A percentile compares a stretch with the other conserved stretches of the same genome.
Conservation (phyloP, 2,113 vertebrate genomes). For the Tauraco erythrolophus region DNA sequence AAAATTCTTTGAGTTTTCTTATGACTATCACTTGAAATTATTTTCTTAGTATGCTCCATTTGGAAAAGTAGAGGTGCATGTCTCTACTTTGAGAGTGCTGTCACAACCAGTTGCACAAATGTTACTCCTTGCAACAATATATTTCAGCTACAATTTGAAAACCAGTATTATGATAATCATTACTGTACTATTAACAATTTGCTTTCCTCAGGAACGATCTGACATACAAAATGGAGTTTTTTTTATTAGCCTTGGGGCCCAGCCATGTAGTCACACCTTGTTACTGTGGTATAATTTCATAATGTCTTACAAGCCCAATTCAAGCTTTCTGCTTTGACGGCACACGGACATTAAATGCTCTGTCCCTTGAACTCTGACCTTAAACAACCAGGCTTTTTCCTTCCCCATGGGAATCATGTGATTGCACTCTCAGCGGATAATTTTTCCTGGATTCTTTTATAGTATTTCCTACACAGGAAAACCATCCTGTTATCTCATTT, state of each 20-base stretch:
- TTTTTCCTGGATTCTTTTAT: constrained; percentile 69
- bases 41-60: not conserved
- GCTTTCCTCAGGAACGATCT: not conserved
- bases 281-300: not conserved
- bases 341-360: constrained; percentile 9
- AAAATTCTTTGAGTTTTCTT: not conserved
- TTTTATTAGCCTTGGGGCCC: not conserved
- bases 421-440: constrained; percentile 75
- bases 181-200: not conserved
- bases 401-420: constrained; percentile 71
- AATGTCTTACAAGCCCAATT: not conserved
- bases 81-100: not conserved
- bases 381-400: constrained; percentile 58
- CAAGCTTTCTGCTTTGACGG: not conserved
- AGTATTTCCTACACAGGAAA: constrained; percentile 77
- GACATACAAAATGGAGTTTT: not conserved
- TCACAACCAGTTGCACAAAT: not conserved
- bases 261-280: not conserved
- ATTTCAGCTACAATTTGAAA: not conserved
- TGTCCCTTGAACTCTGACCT: constrained; percentile 71
- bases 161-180: not conserved
- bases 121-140: not conserved
- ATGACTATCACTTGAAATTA: not conserved
- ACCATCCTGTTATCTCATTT: constrained; percentile 62
- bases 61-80: not conserved